phyloP scores from a whole-genome alignment of 1,140 invertebrate species.

The Psilanteris sp. region DNA sequence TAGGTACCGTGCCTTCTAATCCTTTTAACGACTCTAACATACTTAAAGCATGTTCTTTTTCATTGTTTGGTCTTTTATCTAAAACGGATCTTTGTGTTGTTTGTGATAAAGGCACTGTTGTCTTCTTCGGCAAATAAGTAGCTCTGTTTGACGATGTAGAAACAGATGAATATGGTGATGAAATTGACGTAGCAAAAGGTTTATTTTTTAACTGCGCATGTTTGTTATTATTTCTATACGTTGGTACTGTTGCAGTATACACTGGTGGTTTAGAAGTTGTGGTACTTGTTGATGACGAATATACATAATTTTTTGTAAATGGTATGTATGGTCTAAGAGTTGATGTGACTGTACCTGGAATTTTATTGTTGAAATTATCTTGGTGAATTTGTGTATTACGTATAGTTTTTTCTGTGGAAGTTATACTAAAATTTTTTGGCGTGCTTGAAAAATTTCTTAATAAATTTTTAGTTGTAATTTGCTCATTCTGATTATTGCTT shows the following conservation, averaged over 20 bases:
- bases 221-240: conserved; percentile 60
- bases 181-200: conserved; percentile 41
- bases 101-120: conserved; percentile 25
- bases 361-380: conserved; percentile 69
- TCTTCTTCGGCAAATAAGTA: conserved; percentile 72
- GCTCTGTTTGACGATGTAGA: conserved; percentile 64
- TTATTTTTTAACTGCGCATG: conserved; percentile 62
- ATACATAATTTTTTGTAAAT: conserved; percentile 75
- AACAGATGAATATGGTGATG: conserved; percentile 54
- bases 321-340: conserved; percentile 74
- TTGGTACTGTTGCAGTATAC: conserved; percentile 69
- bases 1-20: conserved; percentile 68
- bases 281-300: conserved; percentile 65
- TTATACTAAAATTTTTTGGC: conserved; percentile 67
- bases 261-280: conserved; percentile 64
- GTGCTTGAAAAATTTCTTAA: conserved; percentile 58
- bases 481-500: conserved; percentile 38
- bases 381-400: conserved; percentile 51
- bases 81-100: conserved; percentile 53
- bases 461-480: conserved; percentile 45
- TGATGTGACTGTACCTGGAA: conserved; percentile 70
- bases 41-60: conserved; percentile 75
- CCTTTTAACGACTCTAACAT: conserved; percentile 76
- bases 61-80: conserved; percentile 65
- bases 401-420: conserved; percentile 70